Base-by-base conservation (phyloP, 2,888 invertebrate species). In the Drosophila lacicola region DNA sequence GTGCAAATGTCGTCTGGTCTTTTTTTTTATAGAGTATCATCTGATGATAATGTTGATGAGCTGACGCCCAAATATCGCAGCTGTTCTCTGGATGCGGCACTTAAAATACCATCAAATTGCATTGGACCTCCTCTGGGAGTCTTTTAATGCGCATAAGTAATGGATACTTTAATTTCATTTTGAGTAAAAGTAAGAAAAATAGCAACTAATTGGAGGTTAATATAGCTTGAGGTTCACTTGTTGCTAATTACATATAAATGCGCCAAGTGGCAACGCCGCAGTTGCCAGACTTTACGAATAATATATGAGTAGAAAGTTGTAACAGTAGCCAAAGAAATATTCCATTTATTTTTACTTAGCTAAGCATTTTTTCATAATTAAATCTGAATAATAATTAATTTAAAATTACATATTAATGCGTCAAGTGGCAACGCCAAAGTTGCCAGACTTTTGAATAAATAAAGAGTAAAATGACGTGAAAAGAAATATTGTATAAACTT, bases 41-140 rank as follows among this genome's bases (percentile, higher is more conserved):
- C 65, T 77, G 61, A 73, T 79, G 62, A 71, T 77, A 74, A 64
- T 68, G 57, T 44, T 77, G 74, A 79, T 79, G 82, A 79, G 50
- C 70, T 64, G 42, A 56, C 49, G 66, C 54, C 57, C 51, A 60
- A 60, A 56, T 37, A 51, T 54, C 61, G 49, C 66, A 74, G 67
- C 74, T 77, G 69, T 69, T 73, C 37, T 36, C 64, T 37, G 41
- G 54, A 11, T 42, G 65, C 21, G 68, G 62, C 80, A 87, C 76
- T 86, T 89, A 82, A 86, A 86, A 82, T 71, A 47, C 71, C 85
- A 84, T 81, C 69, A 85, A 85, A 87, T 76, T 70, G 70, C 79
- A 80, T 87, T 73, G 73, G 78, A 53, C 82, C 69, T 70, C 82
- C 69, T 70, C 54, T 68, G 84, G 78, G 84, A 72, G 66, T 68